Base-by-base conservation (phyloP, 2,797 vertebrate species). In the Uromys caudimaculatus region DNA sequence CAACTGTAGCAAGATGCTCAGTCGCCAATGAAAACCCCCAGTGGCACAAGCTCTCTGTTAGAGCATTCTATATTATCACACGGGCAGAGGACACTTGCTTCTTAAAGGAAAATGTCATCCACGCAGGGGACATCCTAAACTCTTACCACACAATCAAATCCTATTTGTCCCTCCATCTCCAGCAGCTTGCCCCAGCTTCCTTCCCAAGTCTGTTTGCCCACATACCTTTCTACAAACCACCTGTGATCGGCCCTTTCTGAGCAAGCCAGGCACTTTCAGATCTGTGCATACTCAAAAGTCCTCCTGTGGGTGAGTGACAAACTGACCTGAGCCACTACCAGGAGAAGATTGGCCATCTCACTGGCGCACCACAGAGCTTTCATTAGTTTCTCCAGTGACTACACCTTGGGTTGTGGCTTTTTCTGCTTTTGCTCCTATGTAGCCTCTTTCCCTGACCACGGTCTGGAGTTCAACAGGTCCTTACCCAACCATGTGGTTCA, bases 181-280 rank as follows among this genome's bases (percentile, higher is more conserved):
- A 38, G 90, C 62, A 32, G 41, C 17, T 44, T 4, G 0, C 3
- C 12, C 47, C 6, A 1, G 24, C 32, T 50, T 85, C 29, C 73
- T 87, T 54, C n/a, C 32, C 56, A 69, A 2, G 67, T 41, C 14
- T 17, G n/a, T 1, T 50, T 50, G 3, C 16, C 60, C 24, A 24
- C 14, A 3, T 0, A 2, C 56, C 44, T 84, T 16, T 62, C 54
- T 64, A 32, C 12, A 44, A 47, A 9, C 12, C 19, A 27, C 38
- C 27, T 16, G 32, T 19, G 60, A n/a, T 5, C 10, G 2, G 38
- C 47, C 24, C 89, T 96, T 29, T 13, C 14, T 0, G 38, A 38
- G 27, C 27, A 84, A 95, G 75, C 27, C 94, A 54, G 71, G 62
- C 13, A 16, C 56, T 67, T 89, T 77, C 81, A 78, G 82, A 67